Percentiles rank a stretch among this genome's conserved stretches.
Conservation (phyloP, 2,797 vertebrate genomes). For the Poeciliopsis gracilis region DNA sequence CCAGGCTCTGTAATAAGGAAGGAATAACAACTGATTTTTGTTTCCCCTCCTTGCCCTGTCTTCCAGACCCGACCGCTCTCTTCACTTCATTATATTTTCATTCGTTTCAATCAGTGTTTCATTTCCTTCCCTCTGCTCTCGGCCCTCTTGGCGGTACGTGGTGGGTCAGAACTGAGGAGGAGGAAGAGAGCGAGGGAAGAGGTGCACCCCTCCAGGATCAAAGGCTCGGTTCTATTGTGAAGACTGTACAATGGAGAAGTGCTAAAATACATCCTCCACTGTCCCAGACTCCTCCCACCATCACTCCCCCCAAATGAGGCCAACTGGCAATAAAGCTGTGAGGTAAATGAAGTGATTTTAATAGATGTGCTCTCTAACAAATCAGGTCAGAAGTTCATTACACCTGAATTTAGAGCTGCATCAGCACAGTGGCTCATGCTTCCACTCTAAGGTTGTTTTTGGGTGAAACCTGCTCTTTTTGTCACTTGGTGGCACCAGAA, state of each 20-base stretch:
- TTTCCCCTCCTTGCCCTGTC: constrained; percentile 24
- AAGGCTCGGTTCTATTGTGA: constrained; percentile 77
- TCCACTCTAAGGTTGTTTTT: neutral
- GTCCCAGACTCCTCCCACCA: neutral
- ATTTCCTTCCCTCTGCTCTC: constrained; percentile 62
- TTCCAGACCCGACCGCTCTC: constrained; percentile 20
- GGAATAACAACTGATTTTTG: constrained; percentile 50
- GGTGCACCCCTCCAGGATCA: constrained; percentile 76
- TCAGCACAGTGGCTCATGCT: neutral
- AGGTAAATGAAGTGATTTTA: constrained; percentile 39
- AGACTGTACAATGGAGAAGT: constrained; percentile 73
- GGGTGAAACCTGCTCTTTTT: neutral
- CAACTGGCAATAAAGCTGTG: constrained; percentile 72
- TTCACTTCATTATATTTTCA: constrained; percentile 66
- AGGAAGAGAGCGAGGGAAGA: constrained; percentile 30
- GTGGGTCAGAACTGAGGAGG: constrained; percentile 61
- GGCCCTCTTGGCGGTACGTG: constrained; percentile 47
- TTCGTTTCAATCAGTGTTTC: constrained; percentile 69
- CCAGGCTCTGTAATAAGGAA: constrained; percentile 64
- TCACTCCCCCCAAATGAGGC: constrained; percentile 8
- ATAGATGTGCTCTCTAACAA: neutral
- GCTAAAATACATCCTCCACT: constrained; percentile 44
- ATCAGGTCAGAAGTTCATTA: neutral
- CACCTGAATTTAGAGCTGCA: neutral
- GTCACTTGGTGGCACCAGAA: constrained; percentile 21